phyloP scores from a whole-genome alignment of 2,888 invertebrate species.

The Linyphia triangularis region DNA sequence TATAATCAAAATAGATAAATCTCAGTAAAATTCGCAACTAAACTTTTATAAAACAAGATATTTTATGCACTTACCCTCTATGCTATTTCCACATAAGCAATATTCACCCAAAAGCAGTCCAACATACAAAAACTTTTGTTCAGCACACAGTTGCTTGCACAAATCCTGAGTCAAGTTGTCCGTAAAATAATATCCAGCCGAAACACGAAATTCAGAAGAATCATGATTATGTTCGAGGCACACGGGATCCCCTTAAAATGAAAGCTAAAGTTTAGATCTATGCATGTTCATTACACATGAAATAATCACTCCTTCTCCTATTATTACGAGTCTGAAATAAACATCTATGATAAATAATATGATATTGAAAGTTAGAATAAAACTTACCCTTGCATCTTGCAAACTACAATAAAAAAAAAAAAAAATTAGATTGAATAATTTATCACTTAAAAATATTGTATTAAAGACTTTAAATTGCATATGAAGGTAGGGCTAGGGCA shows the following conservation, averaged over 20 bases:
- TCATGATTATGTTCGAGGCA: slow-evolving; percentile 32
- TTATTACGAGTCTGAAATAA: too few relatives aligned
- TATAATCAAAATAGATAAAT: neutral
- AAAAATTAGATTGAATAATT: too few relatives aligned
- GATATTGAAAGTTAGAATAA: too few relatives aligned
- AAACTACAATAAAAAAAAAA: neutral
- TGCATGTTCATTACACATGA: neutral
- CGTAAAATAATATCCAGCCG: slow-evolving; percentile 53
- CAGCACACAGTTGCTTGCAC: slow-evolving; percentile 54
- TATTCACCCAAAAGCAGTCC: slow-evolving; percentile 45
- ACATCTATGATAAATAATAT: too few relatives aligned
- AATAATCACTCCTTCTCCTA: too few relatives aligned
- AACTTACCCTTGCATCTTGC: slow-evolving; percentile 3
- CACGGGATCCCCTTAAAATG: slow-evolving; percentile 12
- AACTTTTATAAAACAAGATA: neutral
- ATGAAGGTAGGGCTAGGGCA: too few relatives aligned
- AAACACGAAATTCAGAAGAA: slow-evolving; percentile 48
- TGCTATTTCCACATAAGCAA: slow-evolving; percentile 62
- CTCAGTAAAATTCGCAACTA: neutral
- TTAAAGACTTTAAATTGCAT: too few relatives aligned
- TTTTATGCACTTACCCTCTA: slow-evolving; percentile 33
- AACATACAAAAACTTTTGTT: slow-evolving; percentile 35
- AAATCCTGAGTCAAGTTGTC: slow-evolving; percentile 45
- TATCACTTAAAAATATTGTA: too few relatives aligned
- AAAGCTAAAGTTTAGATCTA: neutral